Evolutionary conservation across 2,113 vertebrate genomes (phyloP).

Genomic region (Halichoeres trimaculatus): DNA sequence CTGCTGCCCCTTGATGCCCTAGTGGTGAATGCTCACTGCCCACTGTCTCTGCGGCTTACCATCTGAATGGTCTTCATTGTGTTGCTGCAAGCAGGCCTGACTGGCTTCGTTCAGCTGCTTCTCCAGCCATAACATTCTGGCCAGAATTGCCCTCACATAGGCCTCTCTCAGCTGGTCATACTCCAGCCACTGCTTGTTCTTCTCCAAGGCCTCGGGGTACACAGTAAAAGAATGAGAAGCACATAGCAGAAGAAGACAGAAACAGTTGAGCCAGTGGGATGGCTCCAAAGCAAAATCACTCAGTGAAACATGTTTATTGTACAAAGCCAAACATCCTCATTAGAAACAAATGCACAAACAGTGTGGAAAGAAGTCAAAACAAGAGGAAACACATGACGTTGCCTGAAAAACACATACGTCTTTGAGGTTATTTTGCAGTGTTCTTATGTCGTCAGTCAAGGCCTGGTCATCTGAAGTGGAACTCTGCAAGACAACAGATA

Average conservation of each 20-base stretch:
- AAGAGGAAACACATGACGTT: not conserved
- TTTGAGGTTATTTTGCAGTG: conserved; percentile 83
- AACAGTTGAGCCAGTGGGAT: conserved; percentile 26
- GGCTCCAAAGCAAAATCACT: conserved; percentile 32
- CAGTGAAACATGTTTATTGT: conserved; percentile 14
- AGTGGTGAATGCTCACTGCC: conserved; percentile 49
- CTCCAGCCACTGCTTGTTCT: conserved; percentile 90
- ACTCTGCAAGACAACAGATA: conserved; percentile 43
- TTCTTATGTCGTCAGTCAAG: conserved; percentile 46
- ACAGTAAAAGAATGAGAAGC: conserved; percentile 50
- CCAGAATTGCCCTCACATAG: conserved; percentile 85
- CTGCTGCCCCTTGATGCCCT: conserved; percentile 51
- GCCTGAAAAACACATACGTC: conserved; percentile 78
- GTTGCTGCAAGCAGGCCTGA: conserved; percentile 69
- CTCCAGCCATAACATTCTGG: conserved; percentile 87
- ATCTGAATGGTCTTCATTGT: conserved; percentile 81
- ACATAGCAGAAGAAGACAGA: conserved; percentile 42
- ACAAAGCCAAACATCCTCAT: not conserved
- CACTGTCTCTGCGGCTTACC: conserved; percentile 79
- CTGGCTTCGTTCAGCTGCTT: conserved; percentile 77
- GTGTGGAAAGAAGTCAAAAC: not conserved
- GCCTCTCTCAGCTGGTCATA: conserved; percentile 92
- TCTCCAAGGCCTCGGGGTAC: conserved; percentile 87
- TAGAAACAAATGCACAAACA: not conserved
- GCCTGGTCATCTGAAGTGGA: conserved; percentile 47